Evolutionary conservation across 2,113 vertebrate species (phyloP), one percentile per base, ranked within the genome.

Genomic region (Andinoacara biseriatus): DNA sequence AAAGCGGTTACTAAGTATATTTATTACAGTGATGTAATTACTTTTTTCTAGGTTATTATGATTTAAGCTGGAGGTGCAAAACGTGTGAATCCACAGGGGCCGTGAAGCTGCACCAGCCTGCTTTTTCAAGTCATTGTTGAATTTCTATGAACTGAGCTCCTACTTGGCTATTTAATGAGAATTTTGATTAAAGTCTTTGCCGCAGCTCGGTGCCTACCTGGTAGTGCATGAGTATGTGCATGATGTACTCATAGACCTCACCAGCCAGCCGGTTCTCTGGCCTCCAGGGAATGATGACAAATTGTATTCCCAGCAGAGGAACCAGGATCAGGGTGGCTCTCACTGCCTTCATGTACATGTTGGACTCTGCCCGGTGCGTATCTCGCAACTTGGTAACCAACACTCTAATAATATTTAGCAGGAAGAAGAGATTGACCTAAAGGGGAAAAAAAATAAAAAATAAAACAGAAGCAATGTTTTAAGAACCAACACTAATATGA

Each of bases 331-430:
- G 93, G 6, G 98, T 98, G 89, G 98, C 98, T 90, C 97, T 95
- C 85, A 99, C 98, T 2, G 98, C 98, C 93, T 99, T 99, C 98
- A 99, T 98, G 81, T 99, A 99, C 97, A 99, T 97, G 93, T 97
- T 97, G 49, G 97, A 96, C 86, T 99, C 98, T 0, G 97, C 96
- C 15, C 97, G 96, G 82, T 98, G 98, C 0, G 97, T 97, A 56
- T 99, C 96, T 86, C 96, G 95, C 58, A 99, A 90, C 88, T 99
- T 99, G 74, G 96, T 98, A 88, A 99, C 97, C 67, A 99, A 91
- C 78, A 99, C 98, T 24, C 98, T 95, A 38, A 99, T 97, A 10
- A 99, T 99, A 81, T 99, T 99, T 22, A 99, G 96, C 87, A 99
- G 91, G 89, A 99, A 99, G 95, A 99, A 99, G 78, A 99, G 96